Evolutionary conservation across 1,140 invertebrate genomes (phyloP).

Genomic region (Sminthurinus signatus): DNA sequence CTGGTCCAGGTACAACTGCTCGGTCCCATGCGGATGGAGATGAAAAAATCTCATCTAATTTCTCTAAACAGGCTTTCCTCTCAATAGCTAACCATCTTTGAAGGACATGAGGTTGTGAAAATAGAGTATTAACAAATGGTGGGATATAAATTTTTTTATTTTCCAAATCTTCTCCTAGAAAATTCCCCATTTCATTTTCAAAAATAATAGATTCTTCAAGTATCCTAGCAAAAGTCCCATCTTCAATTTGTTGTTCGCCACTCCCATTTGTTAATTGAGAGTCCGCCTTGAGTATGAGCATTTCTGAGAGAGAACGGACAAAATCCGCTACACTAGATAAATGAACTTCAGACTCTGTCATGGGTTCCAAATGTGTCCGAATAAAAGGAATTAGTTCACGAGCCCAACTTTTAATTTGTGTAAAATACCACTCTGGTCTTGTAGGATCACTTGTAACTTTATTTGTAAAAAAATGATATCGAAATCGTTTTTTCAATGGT

Average conservation of each 20-base stretch:
- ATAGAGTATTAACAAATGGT: conserved; percentile 33
- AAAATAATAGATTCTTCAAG: conserved; percentile 36
- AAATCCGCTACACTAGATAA: conserved; percentile 32
- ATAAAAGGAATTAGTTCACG: conserved; percentile 35
- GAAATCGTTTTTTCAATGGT: conserved; percentile 35
- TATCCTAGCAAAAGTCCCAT: conserved; percentile 34
- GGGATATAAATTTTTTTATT: conserved; percentile 22
- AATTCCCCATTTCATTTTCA: conserved; percentile 31
- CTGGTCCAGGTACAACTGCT: conserved; percentile 29
- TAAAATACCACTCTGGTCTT: conserved; percentile 41
- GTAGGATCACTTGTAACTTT: conserved; percentile 30
- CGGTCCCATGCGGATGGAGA: conserved; percentile 39
- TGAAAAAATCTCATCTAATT: conserved; percentile 37
- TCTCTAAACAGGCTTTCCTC: conserved; percentile 32
- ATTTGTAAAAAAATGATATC: conserved; percentile 33
- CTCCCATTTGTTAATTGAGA: conserved; percentile 16
- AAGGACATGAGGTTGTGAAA: conserved; percentile 33
- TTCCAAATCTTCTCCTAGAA: conserved; percentile 18
- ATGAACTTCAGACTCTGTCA: conserved; percentile 11
- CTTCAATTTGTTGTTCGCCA: conserved; percentile 15
- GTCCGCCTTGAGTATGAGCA: conserved; percentile 34
- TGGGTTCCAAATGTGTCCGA: conserved; percentile 26
- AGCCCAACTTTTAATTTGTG: conserved; percentile 37
- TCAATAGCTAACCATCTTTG: conserved; percentile 37
- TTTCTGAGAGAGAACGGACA: conserved; percentile 25